phyloP scores from a whole-genome alignment of 2,113 vertebrate species.

The Channa argus region DNA sequence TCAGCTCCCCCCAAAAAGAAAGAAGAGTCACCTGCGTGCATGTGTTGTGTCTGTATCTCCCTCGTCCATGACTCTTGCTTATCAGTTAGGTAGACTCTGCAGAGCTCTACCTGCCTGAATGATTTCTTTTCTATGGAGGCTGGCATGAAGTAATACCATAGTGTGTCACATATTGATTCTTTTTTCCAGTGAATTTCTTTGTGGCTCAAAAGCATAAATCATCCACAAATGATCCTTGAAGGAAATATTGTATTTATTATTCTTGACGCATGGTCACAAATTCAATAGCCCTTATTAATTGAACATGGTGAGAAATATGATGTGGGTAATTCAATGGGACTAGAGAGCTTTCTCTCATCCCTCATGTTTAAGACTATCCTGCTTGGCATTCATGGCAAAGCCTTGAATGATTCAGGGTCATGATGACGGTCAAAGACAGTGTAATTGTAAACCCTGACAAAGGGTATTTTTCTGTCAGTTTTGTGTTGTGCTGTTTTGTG shows the following conservation, averaged over 20 bases:
- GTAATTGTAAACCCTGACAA: constrained; percentile 51
- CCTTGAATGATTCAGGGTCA: constrained; percentile 42
- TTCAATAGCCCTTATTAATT: constrained; percentile 84
- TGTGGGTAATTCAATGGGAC: constrained; percentile 74
- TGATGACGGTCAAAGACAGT: constrained; percentile 45
- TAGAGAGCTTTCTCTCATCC: constrained; percentile 55
- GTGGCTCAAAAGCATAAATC: constrained; percentile 78
- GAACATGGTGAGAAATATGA: constrained; percentile 81
- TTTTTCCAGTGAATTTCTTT: constrained; percentile 71
- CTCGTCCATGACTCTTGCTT: constrained; percentile 48
- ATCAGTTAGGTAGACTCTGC: constrained; percentile 47
- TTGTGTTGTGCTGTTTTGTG: constrained; percentile 13
- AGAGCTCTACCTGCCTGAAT: constrained; percentile 77
- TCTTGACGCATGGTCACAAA: constrained; percentile 81
- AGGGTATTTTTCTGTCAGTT: constrained; percentile 15
- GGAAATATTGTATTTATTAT: constrained; percentile 84
- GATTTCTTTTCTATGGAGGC: constrained; percentile 76
- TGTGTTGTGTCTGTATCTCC: neutral
- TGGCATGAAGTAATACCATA: constrained; percentile 79
- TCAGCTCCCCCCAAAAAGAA: constrained; percentile 49
- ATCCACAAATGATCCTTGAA: constrained; percentile 77
- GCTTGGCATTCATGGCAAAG: constrained; percentile 65
- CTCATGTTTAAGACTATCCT: constrained; percentile 65
- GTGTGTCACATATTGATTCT: constrained; percentile 79
- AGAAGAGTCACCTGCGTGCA: constrained; percentile 41